phyloP scores from a whole-genome alignment of 2,113 vertebrate species.

The Camelus dromedarius region DNA sequence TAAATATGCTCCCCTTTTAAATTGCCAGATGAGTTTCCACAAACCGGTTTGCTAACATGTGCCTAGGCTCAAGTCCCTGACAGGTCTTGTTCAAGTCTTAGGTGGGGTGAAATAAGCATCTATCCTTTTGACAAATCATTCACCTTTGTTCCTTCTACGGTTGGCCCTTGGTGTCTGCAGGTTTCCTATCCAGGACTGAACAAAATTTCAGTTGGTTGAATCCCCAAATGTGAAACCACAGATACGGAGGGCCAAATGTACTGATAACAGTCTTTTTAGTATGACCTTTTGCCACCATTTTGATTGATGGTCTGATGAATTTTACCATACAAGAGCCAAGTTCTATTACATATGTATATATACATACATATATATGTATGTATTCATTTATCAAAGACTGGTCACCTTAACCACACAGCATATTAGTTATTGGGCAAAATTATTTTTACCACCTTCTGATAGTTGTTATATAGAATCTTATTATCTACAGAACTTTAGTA shows the following conservation, averaged over 20 bases:
- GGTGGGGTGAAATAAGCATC: background rate
- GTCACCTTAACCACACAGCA: constrained; percentile 32
- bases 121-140: background rate
- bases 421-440: constrained; percentile 44
- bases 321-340: constrained; percentile 48
- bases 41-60: background rate
- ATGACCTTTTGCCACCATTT: constrained; percentile 46
- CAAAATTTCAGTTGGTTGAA: background rate
- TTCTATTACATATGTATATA: background rate
- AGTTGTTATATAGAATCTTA: constrained; percentile 29
- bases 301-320: constrained; percentile 29
- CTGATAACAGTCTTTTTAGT: constrained; percentile 16
- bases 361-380: background rate
- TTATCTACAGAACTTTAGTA: constrained; percentile 44
- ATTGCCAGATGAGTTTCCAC: background rate
- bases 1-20: background rate
- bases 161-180: background rate
- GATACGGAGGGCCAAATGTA: background rate
- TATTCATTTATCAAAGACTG: constrained; percentile 48
- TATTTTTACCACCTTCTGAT: constrained; percentile 36
- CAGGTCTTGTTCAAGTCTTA: background rate
- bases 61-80: background rate
- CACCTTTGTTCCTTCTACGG: background rate
- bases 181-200: background rate
- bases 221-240: background rate